Percentiles rank a stretch among this genome's conserved stretches.
Evolutionary conservation across 2,797 vertebrate species (phyloP).

Genomic region (Synaphobranchus kaupii): DNA sequence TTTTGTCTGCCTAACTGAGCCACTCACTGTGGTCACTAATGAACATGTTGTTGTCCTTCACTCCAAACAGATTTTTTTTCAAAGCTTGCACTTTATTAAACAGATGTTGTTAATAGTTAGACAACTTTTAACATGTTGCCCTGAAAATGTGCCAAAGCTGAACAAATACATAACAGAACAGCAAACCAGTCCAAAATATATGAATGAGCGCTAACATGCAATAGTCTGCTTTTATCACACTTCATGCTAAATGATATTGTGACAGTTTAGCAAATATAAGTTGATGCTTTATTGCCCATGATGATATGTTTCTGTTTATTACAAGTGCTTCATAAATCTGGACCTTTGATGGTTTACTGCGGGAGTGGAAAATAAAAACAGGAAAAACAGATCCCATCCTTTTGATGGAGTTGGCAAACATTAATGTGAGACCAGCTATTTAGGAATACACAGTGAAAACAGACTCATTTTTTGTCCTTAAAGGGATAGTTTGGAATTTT

Average conservation of each 20-base stretch:
- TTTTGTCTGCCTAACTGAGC: neutral
- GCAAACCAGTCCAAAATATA: neutral
- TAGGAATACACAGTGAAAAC: neutral
- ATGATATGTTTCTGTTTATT: neutral
- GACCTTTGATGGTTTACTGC: neutral
- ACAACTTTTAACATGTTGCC: neutral
- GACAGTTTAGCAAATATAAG: neutral
- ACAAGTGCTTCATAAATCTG: neutral
- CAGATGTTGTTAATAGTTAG: neutral
- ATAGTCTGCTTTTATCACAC: neutral
- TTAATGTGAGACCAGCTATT: neutral
- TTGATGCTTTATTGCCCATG: neutral
- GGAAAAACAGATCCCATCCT: neutral
- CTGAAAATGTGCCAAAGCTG: neutral
- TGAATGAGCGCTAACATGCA: neutral
- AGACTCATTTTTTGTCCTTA: neutral
- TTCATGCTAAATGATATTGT: neutral
- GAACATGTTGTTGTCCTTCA: neutral
- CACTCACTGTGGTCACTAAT: neutral
- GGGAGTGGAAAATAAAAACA: too few relatives aligned
- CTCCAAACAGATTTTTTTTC: neutral
- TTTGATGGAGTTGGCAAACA: neutral
- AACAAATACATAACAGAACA: neutral
- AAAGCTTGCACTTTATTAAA: neutral
- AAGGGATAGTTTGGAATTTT: too few relatives aligned